Evolutionary conservation across 1,140 invertebrate genomes (phyloP), one percentile per base, ranked within the genome.

Genomic region (Drosophila paulistorum): DNA sequence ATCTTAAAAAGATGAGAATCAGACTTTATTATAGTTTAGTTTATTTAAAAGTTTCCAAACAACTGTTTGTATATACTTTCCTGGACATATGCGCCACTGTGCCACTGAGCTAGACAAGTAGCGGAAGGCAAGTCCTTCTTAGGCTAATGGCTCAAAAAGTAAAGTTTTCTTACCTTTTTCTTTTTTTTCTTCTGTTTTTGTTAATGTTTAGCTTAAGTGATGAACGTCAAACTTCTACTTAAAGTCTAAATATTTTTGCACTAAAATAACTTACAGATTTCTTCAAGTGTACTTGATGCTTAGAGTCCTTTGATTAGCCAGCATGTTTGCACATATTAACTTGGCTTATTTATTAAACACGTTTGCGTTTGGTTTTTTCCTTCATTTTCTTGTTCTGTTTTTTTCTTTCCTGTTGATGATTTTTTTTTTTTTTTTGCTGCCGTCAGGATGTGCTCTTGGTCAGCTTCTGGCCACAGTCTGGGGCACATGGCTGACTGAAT

Each of bases 271-370:
- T 9, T 23, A 9, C 45, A 23, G 45, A 51, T 51, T 51, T 51
- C 17, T 51, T 23, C 17, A 23, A 51, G 45, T 51, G 45, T 51
- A 51, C 7, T 51, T 5, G 45, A 9, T 35, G 55, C 55, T 14
- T 33, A 35, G 55, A 33, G 55, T 51, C 17, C 55, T 57, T 57
- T 57, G 55, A 57, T 57, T 57, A 57, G 55, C 55, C 30, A 30
- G 55, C 30, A 35, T 57, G 55, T 61, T 37, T 42, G 17, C 59
- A 74, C 66, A 75, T 77, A 86, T 85, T 85, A 86, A 82, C 82
- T 87, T 69, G 71, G 71, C 75, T 86, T 86, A 82, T 79, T 82
- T 86, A 86, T 86, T 82, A 86, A 86, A 82, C 72, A 86, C 79
- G 83, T 86, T 68, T 77, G 37, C 51, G 54, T 57, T 48, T 48